Percentiles rank a stretch among this genome's conserved stretches.
Conservation (phyloP, 2,888 invertebrate genomes). For the Drosophila mimetica region DNA sequence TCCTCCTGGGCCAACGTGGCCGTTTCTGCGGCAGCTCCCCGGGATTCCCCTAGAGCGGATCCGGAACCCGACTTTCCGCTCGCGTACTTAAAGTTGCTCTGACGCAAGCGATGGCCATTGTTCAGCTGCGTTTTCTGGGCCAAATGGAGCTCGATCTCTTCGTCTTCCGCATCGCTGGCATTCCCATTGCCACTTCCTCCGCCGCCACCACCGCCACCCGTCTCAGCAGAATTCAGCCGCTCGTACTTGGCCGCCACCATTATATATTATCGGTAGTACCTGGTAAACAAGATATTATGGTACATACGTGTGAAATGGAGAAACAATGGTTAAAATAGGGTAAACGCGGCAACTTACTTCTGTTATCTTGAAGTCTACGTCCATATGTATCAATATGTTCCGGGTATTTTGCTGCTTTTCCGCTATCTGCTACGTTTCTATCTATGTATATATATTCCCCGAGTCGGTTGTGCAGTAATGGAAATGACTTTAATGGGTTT, state of each 20-base stretch:
- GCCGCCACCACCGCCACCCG: background rate
- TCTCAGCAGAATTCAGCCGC: constrained; percentile 70
- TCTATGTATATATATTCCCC: background rate
- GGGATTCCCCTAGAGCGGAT: too few species aligned
- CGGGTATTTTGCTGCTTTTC: background rate
- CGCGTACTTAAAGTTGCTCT: constrained; percentile 61
- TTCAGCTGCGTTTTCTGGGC: constrained; percentile 22
- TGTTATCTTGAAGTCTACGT: constrained; percentile 36
- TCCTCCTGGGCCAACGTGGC: constrained; percentile 39
- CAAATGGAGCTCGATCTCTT: constrained; percentile 78
- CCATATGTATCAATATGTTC: constrained; percentile 52
- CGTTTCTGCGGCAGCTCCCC: constrained; percentile 12
- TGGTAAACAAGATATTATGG: background rate
- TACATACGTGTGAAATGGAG: constrained; percentile 8
- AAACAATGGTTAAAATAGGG: too few species aligned
- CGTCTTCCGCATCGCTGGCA: constrained; percentile 60
- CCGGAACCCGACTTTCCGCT: constrained; percentile 28
- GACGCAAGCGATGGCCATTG: constrained; percentile 40
- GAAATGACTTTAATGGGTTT: constrained; percentile 26
- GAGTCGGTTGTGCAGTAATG: constrained; percentile 9
- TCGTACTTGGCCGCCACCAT: constrained; percentile 81
- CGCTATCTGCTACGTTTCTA: constrained; percentile 3
- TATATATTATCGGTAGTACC: constrained; percentile 42
- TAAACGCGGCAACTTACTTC: constrained; percentile 28
- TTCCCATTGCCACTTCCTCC: constrained; percentile 32